Evolutionary conservation across 2,797 vertebrate species (phyloP), one percentile per base, ranked within the genome.

Genomic region (Sebastes iracundus): DNA sequence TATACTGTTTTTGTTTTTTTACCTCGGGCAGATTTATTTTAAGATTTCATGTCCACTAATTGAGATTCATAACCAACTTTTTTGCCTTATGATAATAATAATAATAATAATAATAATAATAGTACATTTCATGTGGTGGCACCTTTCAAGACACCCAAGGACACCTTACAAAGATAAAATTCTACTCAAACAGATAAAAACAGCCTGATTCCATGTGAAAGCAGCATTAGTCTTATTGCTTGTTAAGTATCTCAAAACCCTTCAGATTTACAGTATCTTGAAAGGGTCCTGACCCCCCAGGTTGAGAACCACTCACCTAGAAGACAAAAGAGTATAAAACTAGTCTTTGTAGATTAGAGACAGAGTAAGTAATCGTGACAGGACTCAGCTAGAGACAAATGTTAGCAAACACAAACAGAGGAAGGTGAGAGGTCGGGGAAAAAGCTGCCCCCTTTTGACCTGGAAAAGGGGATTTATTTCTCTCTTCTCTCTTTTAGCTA

Each of bases 381-480:
- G 56, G 2, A 6, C 23, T 46, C 42, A 62, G 33, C 61, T 32
- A 33, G 16, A 72, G 62, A 61, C 61, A 83, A 64, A 49, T 59
- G 59, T 80, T 38, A 64, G 33, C 80, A 58, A 76, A 80, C 58
- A 33, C 69, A 76, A 69, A 69, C 63, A 72, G 70, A 68, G 27
- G 33, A 65, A 69, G 75, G 75, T 70, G 75, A 81, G 72, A 70
- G 60, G 64, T 38, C 7, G 5, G 38, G 59, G 32, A 35, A 23
- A 60, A 42, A 18, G 18, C 81, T 52, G 52, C 60, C 60, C 61
- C 52, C 67, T 69, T 74, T 86, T 88, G 87, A 88, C 79, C 84
- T 81, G 38, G 22, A 82, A 79, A 52, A 75, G 72, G 75, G 74
- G 90, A 86, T 89, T 84, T 91, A 88, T 86, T 74, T 25, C 75